These are phyloP conservation scores for Scaptomyza graminum DNA, from an alignment of 1,140 invertebrate genomes.

Conservation along the genomic window DNA sequence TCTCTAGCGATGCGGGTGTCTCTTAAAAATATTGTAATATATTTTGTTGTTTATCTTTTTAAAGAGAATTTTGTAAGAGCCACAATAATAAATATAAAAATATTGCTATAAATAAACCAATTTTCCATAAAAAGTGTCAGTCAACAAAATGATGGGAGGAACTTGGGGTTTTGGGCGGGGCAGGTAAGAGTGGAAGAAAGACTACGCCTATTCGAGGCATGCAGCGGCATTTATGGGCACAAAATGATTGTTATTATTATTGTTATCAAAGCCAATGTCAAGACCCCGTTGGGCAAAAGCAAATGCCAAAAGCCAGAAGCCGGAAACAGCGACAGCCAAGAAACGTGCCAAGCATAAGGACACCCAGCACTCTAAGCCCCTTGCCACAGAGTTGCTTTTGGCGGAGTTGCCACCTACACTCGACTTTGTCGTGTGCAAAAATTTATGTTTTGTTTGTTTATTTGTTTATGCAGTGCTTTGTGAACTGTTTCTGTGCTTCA, in stretches of 20 bases:
- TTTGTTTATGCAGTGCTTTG: constrained; percentile 78
- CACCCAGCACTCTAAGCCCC: constrained; percentile 12
- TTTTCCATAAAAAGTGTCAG: constrained; percentile 57
- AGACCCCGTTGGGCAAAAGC: constrained; percentile 21
- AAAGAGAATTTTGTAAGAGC: constrained; percentile 39
- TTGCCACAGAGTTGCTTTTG: neutral
- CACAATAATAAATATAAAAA: constrained; percentile 59
- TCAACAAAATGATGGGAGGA: constrained; percentile 49
- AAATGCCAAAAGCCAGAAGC: constrained; percentile 8
- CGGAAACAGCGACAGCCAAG: constrained; percentile 40
- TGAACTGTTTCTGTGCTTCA: constrained; percentile 32
- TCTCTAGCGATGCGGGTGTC: neutral
- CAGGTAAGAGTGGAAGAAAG: neutral
- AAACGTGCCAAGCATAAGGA: constrained; percentile 63
- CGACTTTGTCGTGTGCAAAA: constrained; percentile 45
- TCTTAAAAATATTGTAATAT: constrained; percentile 39
- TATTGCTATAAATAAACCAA: constrained; percentile 67
- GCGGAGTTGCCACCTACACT: neutral
- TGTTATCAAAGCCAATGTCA: constrained; percentile 73
- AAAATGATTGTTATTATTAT: constrained; percentile 76
- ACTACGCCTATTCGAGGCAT: constrained; percentile 14
- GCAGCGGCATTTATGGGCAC: constrained; percentile 57
- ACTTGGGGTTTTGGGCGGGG: neutral
- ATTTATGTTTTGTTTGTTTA: constrained; percentile 81
- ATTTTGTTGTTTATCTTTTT: constrained; percentile 8